A percentile compares a stretch with the other conserved stretches of the same genome.
Evolutionary conservation across 2,888 invertebrate genomes (phyloP).

Genomic region (Drosophila setosimentum): DNA sequence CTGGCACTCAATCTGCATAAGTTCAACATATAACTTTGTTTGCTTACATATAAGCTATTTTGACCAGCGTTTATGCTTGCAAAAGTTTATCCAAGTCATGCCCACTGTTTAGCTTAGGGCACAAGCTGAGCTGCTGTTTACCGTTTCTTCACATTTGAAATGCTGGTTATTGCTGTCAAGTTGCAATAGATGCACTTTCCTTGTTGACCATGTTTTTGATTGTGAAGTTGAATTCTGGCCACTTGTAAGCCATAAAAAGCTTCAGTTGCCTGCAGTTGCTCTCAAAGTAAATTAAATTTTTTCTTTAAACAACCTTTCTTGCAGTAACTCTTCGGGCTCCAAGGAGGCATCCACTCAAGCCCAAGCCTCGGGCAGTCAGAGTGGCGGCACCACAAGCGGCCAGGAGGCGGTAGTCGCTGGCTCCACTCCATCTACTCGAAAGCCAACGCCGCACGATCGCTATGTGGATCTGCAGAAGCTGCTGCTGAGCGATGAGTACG

Average conservation of each 20-base stretch:
- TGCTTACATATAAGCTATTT: neutral
- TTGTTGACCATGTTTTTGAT: constrained; percentile 37
- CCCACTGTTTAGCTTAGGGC: neutral
- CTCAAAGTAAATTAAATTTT: constrained; percentile 44
- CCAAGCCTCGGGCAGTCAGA: constrained; percentile 78
- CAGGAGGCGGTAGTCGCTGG: constrained; percentile 71
- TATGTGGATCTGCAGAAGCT: constrained; percentile 81
- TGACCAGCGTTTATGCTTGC: neutral
- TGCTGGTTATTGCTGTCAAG: constrained; percentile 45
- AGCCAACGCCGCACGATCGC: constrained; percentile 82
- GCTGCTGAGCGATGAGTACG: constrained; percentile 69
- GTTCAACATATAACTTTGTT: neutral
- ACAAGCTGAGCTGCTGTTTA: constrained; percentile 1
- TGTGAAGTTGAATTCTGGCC: constrained; percentile 35
- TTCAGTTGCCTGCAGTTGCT: constrained; percentile 29
- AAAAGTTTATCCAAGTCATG: neutral
- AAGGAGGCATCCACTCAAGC: constrained; percentile 84
- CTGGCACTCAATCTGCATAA: neutral
- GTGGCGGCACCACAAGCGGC: constrained; percentile 66
- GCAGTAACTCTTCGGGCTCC: constrained; percentile 85
- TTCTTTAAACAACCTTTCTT: constrained; percentile 40
- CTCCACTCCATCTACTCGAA: constrained; percentile 75
- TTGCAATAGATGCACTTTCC: constrained; percentile 38
- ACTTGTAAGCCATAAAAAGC: constrained; percentile 59
- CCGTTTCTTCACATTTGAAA: constrained; percentile 16